Percentiles rank a stretch among this genome's conserved stretches.
phyloP scores from a whole-genome alignment of 2,113 vertebrate species.

The Brienomyrus longianalis region DNA sequence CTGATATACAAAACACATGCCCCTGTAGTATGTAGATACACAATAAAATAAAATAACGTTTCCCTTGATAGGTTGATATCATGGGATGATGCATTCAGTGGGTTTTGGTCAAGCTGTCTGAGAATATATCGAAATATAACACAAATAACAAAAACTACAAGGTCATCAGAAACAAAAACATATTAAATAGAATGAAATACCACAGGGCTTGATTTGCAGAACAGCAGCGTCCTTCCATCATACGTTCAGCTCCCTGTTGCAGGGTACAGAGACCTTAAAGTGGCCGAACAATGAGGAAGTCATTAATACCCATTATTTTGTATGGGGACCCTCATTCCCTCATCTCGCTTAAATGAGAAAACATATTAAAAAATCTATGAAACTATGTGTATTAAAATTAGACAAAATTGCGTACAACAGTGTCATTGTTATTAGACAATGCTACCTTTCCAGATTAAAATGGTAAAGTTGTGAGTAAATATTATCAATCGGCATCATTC shows the following conservation, averaged over 20 bases:
- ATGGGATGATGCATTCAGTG: background rate
- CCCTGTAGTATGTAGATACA: background rate
- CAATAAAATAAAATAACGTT: background rate
- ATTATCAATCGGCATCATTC: background rate
- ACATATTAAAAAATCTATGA: background rate
- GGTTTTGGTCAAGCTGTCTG: background rate
- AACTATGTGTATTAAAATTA: background rate
- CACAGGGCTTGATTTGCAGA: background rate
- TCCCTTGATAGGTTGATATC: background rate
- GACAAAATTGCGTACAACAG: background rate
- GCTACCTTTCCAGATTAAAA: background rate
- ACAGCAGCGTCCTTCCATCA: background rate
- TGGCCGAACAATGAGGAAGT: constrained; percentile 18
- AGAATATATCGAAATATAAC: background rate
- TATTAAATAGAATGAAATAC: background rate
- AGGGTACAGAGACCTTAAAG: background rate
- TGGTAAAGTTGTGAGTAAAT: background rate
- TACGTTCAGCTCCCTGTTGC: background rate
- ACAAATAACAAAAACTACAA: background rate
- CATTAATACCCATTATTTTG: constrained; percentile 28
- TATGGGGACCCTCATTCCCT: background rate
- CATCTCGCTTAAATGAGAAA: background rate
- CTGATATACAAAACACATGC: background rate
- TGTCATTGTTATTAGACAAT: background rate
- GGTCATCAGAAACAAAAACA: background rate